phyloP scores from a whole-genome alignment of 2,888 invertebrate genomes.

The Xiphydria camelus region DNA sequence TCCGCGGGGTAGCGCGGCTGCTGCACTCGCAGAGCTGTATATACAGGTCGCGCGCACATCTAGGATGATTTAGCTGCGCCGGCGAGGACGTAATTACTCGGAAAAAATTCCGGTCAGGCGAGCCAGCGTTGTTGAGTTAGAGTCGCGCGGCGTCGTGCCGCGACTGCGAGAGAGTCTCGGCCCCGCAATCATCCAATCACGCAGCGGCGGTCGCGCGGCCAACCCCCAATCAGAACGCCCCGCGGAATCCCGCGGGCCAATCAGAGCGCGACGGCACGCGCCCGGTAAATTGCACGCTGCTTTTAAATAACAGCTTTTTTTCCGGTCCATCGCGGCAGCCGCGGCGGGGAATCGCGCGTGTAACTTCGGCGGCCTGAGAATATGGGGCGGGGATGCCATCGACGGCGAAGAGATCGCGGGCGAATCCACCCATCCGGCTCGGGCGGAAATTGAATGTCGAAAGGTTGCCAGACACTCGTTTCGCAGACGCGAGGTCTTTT shows the following conservation, averaged over 20 bases:
- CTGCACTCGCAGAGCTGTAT: no score
- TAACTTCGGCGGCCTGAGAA: no score
- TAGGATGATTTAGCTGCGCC: slow-evolving; percentile 42
- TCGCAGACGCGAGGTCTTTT: no score
- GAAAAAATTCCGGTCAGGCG: slow-evolving; percentile 51
- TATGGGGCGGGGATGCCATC: no score
- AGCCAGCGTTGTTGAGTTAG: slow-evolving; percentile 43
- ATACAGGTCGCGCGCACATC: slow-evolving; percentile 21
- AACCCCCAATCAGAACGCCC: slow-evolving; percentile 22
- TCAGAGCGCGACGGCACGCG: slow-evolving; percentile 29
- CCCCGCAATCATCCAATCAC: slow-evolving; percentile 40
- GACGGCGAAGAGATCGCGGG: no score
- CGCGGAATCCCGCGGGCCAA: slow-evolving; percentile 34
- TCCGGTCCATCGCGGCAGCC: no score
- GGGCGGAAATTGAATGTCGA: no score
- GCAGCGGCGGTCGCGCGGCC: slow-evolving; percentile 23
- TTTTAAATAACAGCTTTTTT: slow-evolving; percentile 8
- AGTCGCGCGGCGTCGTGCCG: slow-evolving; percentile 41
- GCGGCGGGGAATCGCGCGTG: no score
- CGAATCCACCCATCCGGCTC: no score
- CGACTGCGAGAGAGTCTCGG: slow-evolving; percentile 45
- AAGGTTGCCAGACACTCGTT: no score
- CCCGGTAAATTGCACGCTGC: slow-evolving; percentile 29
- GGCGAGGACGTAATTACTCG: slow-evolving; percentile 46
- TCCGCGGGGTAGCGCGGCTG: slow-evolving; percentile 11